Conservation (phyloP, 2,113 vertebrate species). For the Melanerpes aurifrons region DNA sequence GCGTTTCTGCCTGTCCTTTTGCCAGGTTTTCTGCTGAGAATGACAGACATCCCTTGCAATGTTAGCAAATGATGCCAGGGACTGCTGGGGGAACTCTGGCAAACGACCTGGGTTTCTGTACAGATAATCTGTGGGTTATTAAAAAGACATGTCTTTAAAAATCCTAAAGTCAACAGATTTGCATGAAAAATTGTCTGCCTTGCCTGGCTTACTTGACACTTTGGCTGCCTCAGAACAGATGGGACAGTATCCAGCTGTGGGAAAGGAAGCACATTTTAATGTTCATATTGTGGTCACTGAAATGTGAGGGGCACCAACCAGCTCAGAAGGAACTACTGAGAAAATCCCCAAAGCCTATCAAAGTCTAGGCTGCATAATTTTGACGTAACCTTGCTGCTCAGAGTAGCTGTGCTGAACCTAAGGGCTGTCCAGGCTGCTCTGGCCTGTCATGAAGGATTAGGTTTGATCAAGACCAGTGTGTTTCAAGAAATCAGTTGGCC, state of each 20-base stretch:
- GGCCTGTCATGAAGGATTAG: conserved; percentile 43
- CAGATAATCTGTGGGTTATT: conserved; percentile 60
- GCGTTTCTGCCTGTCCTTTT: conserved; percentile 39
- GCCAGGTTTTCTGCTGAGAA: conserved; percentile 35
- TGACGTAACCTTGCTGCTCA: conserved; percentile 26
- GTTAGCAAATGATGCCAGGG: conserved; percentile 10
- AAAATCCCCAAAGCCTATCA: conserved; percentile 61
- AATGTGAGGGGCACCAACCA: conserved; percentile 43
- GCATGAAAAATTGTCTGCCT: conserved; percentile 65
- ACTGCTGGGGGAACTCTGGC: conserved; percentile 30
- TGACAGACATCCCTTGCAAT: neutral
- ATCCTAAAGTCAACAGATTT: conserved; percentile 71
- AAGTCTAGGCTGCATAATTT: conserved; percentile 43
- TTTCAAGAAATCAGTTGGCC: conserved; percentile 17
- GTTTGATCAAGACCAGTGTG: conserved; percentile 39
- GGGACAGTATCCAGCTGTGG: conserved; percentile 65
- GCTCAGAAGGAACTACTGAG: conserved; percentile 41
- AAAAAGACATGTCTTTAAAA: conserved; percentile 63
- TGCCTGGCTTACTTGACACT: conserved; percentile 46
- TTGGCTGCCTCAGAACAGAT: conserved; percentile 63
- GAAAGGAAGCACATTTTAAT: conserved; percentile 60
- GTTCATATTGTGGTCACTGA: conserved; percentile 42
- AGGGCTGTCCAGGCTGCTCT: conserved; percentile 7
- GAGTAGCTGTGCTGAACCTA: conserved; percentile 41
- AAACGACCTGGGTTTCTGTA: neutral